These are phyloP conservation scores for Andrena fulva DNA, from an alignment of 2,888 invertebrate genomes.

Conservation along the genomic window DNA sequence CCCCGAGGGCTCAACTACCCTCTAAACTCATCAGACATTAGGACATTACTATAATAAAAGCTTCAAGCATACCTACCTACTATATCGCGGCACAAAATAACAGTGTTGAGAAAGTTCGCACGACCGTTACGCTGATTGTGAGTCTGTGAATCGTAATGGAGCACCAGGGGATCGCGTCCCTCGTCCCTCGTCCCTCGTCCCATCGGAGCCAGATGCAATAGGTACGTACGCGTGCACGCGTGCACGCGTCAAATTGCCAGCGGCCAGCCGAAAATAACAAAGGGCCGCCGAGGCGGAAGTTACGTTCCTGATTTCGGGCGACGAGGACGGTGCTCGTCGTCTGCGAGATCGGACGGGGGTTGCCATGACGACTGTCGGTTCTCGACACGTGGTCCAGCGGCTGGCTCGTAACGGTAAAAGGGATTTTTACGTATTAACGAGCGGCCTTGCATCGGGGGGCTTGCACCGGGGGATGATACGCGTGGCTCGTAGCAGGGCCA, in stretches of 20 bases:
- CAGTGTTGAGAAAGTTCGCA: no score
- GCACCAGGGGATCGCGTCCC: no score
- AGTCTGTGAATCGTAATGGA: no score
- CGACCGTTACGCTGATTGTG: no score
- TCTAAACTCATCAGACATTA: no score
- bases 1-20: no score
- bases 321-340: slow-evolving; percentile 68
- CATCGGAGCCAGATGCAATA: neutral
- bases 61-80: no score
- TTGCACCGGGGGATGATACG: slow-evolving; percentile 52
- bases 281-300: slow-evolving; percentile 57
- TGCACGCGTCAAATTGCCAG: slow-evolving; percentile 11
- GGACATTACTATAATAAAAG: no score
- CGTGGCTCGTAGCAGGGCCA: neutral
- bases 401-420: slow-evolving; percentile 59
- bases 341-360: slow-evolving; percentile 79
- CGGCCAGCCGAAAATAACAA: slow-evolving; percentile 47
- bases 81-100: no score
- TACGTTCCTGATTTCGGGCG: slow-evolving; percentile 67
- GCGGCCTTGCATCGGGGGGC: slow-evolving; percentile 71
- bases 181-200: neutral
- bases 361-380: slow-evolving; percentile 82
- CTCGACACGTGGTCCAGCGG: slow-evolving; percentile 82
- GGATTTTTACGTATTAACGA: slow-evolving; percentile 83
- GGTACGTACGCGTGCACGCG: neutral